phyloP scores from a whole-genome alignment of 1,140 invertebrate species.

The Lanistes nyassanus region DNA sequence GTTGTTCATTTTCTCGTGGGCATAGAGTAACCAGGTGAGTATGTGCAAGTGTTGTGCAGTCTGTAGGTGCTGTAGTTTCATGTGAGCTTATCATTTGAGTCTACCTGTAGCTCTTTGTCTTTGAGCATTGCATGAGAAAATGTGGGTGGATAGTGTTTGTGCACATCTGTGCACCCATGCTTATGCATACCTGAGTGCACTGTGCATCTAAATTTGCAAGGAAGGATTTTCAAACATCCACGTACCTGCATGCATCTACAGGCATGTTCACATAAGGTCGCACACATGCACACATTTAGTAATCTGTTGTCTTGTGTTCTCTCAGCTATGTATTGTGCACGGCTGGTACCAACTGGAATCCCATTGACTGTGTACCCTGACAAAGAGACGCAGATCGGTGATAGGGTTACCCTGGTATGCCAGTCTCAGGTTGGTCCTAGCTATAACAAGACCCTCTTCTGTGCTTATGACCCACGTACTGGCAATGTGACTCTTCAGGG shows the following conservation, averaged over 20 bases:
- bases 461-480: conserved; percentile 34
- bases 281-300: too few species aligned
- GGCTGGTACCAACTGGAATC: conserved; percentile 1
- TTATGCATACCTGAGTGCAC: not conserved
- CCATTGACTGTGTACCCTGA: conserved; percentile 1
- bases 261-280: too few species aligned
- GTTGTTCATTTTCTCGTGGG: too few species aligned
- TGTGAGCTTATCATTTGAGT: too few species aligned
- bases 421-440: not conserved
- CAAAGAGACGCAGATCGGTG: not conserved
- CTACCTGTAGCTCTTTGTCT: too few species aligned
- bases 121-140: too few species aligned
- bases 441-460: conserved; percentile 24
- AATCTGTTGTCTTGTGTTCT: not conserved
- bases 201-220: too few species aligned
- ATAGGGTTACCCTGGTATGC: conserved; percentile 8
- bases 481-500: conserved; percentile 32
- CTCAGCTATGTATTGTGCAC: not conserved
- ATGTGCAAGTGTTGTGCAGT: too few species aligned
- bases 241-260: too few species aligned
- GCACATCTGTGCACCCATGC: not conserved
- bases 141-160: not conserved
- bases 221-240: too few species aligned
- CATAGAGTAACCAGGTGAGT: too few species aligned
- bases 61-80: too few species aligned